Conservation (phyloP, 1,140 invertebrate genomes). For the Rhynchophorus ferrugineus region DNA sequence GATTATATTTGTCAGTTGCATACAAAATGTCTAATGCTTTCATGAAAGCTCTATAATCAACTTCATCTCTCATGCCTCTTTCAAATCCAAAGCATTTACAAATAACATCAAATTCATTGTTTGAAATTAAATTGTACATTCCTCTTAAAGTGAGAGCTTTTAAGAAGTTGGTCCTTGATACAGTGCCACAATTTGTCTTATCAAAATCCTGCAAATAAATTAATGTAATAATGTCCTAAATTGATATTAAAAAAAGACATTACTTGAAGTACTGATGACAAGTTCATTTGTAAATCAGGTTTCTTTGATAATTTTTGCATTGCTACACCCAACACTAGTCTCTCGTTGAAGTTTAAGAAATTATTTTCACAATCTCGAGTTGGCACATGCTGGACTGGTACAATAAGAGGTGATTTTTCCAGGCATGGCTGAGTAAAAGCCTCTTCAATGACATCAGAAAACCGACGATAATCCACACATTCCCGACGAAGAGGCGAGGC, state of each 20-base stretch:
- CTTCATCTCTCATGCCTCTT: slow-evolving; percentile 49
- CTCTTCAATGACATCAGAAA: slow-evolving; percentile 56
- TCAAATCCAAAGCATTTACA: slow-evolving; percentile 59
- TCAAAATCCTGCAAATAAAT: slow-evolving; percentile 58
- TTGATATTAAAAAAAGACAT: slow-evolving; percentile 5
- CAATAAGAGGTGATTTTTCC: slow-evolving; percentile 55
- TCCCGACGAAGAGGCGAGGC: slow-evolving; percentile 46
- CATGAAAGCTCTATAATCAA: slow-evolving; percentile 54
- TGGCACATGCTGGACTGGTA: slow-evolving; percentile 56
- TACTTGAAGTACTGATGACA: slow-evolving; percentile 50
- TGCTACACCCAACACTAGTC: slow-evolving; percentile 48
- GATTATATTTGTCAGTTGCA: slow-evolving; percentile 41
- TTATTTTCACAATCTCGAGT: slow-evolving; percentile 49
- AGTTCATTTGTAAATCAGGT: slow-evolving; percentile 55
- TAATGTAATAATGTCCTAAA: too few relatives aligned
- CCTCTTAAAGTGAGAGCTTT: slow-evolving; percentile 52
- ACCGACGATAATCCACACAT: slow-evolving; percentile 56
- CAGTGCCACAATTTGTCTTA: slow-evolving; percentile 52
- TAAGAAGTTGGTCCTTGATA: slow-evolving; percentile 51
- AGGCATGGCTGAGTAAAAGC: slow-evolving; percentile 52
- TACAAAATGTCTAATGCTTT: slow-evolving; percentile 47
- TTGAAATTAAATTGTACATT: slow-evolving; percentile 51
- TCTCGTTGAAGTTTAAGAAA: slow-evolving; percentile 63
- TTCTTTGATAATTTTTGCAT: slow-evolving; percentile 55
- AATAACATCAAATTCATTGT: slow-evolving; percentile 53